Evolutionary conservation across 1,140 invertebrate species (phyloP).

Genomic region (Trichomalopsis sarcophagae): DNA sequence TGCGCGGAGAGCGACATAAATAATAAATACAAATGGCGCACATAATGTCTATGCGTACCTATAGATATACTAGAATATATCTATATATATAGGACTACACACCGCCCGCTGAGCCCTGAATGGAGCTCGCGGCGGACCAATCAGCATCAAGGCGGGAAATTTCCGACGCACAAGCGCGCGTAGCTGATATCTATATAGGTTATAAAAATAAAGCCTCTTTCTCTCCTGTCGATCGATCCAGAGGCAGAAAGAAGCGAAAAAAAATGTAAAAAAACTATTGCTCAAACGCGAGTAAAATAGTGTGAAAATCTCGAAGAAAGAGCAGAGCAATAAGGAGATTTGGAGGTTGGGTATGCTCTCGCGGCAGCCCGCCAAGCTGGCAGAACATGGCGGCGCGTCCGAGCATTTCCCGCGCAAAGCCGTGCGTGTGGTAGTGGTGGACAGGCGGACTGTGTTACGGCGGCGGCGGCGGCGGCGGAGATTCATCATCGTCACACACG

Average conservation of each 20-base stretch:
- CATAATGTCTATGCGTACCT: no score
- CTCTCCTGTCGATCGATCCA: not conserved
- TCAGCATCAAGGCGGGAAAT: conserved; percentile 31
- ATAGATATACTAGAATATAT: no score
- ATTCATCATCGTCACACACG: not conserved
- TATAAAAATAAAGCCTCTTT: conserved; percentile 6
- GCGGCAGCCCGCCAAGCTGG: conserved; percentile 70
- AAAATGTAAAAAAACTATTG: not conserved
- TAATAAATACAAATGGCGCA: no score
- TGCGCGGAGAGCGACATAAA: no score
- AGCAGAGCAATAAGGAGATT: not conserved
- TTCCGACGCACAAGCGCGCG: conserved; percentile 12
- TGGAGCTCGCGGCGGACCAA: not conserved
- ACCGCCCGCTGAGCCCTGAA: no score
- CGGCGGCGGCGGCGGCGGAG: not conserved
- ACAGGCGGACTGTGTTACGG: not conserved
- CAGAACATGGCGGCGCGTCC: conserved; percentile 67
- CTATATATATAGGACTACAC: no score
- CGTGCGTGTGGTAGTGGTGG: conserved; percentile 52
- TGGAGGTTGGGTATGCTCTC: conserved; percentile 8
- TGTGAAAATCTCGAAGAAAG: not conserved
- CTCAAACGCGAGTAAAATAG: no score
- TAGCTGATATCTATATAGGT: not conserved
- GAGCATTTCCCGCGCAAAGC: conserved; percentile 70
- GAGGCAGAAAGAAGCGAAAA: not conserved